Percentiles rank a stretch among this genome's conserved stretches.
phyloP scores from a whole-genome alignment of 2,888 invertebrate species.

The Vandiemenella viatica region DNA sequence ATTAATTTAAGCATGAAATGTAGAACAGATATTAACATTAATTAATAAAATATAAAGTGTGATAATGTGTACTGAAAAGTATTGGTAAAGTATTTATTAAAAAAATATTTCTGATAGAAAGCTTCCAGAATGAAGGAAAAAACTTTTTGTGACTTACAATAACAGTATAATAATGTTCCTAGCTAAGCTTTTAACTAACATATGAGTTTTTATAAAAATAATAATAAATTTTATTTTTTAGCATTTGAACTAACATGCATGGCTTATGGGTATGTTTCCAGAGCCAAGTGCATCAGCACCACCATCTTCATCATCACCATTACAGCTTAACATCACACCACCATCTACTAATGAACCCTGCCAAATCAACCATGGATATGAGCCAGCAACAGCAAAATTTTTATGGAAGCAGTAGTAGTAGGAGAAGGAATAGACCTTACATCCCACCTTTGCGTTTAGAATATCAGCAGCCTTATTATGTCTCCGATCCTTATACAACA shows the following conservation, averaged over 20 bases:
- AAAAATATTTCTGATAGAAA: too few relatives aligned
- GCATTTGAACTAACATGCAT: constrained; percentile 14
- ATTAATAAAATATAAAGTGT: too few relatives aligned
- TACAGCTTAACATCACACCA: constrained; percentile 25
- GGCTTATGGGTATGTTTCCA: constrained; percentile 14
- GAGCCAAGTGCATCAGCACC: constrained; percentile 26
- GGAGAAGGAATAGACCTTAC: constrained; percentile 14
- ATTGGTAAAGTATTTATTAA: too few relatives aligned
- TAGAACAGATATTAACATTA: too few relatives aligned
- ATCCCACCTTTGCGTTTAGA: constrained; percentile 15
- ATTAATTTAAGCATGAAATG: too few relatives aligned
- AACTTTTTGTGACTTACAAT: too few relatives aligned
- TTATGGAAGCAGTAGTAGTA: constrained; percentile 17
- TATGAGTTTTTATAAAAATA: too few relatives aligned
- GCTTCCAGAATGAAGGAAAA: too few relatives aligned
- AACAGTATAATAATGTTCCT: too few relatives aligned
- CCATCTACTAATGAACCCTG: constrained; percentile 13
- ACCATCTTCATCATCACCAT: constrained; percentile 28
- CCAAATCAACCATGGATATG: constrained; percentile 17
- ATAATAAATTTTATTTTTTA: too few relatives aligned
- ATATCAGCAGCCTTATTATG: constrained; percentile 16
- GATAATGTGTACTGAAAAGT: too few relatives aligned
- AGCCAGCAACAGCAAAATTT: constrained; percentile 14
- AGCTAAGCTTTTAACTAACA: too few relatives aligned
- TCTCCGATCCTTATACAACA: constrained; percentile 6